Percentiles rank a stretch among this genome's conserved stretches.
phyloP scores from a whole-genome alignment of 2,113 vertebrate species.

The Cephalopholis sonnerati region DNA sequence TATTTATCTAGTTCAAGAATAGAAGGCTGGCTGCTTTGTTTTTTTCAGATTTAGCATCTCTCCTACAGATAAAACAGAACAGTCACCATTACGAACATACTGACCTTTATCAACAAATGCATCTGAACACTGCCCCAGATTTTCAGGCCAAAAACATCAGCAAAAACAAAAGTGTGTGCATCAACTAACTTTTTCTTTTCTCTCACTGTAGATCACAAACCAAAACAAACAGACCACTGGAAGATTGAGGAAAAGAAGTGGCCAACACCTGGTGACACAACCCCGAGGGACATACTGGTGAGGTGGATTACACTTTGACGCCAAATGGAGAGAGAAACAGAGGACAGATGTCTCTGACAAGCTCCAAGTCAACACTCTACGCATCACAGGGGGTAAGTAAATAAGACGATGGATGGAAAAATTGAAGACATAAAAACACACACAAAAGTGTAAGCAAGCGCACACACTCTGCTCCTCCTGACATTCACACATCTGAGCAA shows the following conservation, averaged over 20 bases:
- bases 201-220: neutral
- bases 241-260: neutral
- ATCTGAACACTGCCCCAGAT: neutral
- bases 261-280: slow-evolving; percentile 17
- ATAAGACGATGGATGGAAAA: neutral
- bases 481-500: slow-evolving; percentile 54
- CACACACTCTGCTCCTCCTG: slow-evolving; percentile 18
- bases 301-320: slow-evolving; percentile 15
- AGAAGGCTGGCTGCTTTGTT: slow-evolving; percentile 5
- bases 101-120: slow-evolving; percentile 35
- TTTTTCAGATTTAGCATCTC: slow-evolving; percentile 11
- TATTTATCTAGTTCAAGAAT: neutral
- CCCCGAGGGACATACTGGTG: neutral
- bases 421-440: slow-evolving; percentile 16
- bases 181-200: neutral
- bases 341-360: neutral
- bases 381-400: slow-evolving; percentile 17
- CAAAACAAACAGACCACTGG: neutral
- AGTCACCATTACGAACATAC: neutral
- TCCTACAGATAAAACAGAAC: slow-evolving; percentile 4
- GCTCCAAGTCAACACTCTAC: neutral
- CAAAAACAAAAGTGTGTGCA: neutral
- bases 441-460: slow-evolving; percentile 18
- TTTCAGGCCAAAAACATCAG: slow-evolving; percentile 15
- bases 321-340: slow-evolving; percentile 3